Conservation (phyloP, 2,797 vertebrate genomes). For the Clarias laeviceps region DNA sequence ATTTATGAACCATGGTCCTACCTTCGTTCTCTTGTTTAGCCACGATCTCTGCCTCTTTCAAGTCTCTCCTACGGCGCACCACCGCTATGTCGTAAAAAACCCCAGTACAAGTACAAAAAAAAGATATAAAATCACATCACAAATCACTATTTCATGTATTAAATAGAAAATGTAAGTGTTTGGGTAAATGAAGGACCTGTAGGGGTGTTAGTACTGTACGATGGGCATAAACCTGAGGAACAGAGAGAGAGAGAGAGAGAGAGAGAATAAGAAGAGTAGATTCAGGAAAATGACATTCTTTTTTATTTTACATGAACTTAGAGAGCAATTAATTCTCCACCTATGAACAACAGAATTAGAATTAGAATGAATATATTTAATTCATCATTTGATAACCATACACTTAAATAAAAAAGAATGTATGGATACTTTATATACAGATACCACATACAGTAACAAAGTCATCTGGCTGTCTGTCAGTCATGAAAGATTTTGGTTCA, state of each 20-base stretch:
- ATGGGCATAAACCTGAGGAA: conserved; percentile 72
- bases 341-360: neutral
- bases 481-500: neutral
- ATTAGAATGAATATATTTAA: neutral
- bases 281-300: neutral
- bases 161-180: neutral
- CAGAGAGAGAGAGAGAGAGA: conserved; percentile 37
- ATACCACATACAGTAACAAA: neutral
- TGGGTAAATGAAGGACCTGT: conserved; percentile 14
- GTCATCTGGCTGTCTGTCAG: neutral
- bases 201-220: conserved; percentile 58
- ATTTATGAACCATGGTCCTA: conserved; percentile 42
- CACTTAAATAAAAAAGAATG: neutral
- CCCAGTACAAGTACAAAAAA: neutral
- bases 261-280: neutral
- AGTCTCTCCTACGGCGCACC: conserved; percentile 66
- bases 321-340: neutral
- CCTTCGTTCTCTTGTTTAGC: conserved; percentile 40
- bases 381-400: neutral
- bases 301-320: neutral
- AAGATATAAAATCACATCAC: neutral
- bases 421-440: neutral
- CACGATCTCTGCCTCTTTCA: conserved; percentile 42
- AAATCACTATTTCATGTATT: conserved; percentile 23
- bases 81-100: conserved; percentile 53